Conservation (phyloP, 2,113 vertebrate genomes). For the Mastomys natalensis region DNA sequence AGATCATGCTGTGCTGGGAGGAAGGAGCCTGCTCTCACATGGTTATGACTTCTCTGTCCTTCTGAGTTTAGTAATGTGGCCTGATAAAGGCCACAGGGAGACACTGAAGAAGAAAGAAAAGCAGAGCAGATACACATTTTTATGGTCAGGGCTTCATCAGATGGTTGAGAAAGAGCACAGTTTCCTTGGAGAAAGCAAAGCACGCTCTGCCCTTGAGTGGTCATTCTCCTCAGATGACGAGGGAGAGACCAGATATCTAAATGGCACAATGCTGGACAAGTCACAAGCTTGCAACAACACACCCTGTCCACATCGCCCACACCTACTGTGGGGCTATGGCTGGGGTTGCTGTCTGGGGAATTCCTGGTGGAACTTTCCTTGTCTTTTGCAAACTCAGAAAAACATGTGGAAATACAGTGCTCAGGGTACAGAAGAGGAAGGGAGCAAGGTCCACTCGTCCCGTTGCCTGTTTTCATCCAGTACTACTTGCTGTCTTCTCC, state of each 20-base stretch:
- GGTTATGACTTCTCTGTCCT: background rate
- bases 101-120: background rate
- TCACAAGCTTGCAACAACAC: background rate
- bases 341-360: background rate
- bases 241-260: background rate
- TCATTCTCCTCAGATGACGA: background rate
- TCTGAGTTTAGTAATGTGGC: background rate
- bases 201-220: background rate
- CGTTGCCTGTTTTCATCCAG: background rate
- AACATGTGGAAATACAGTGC: background rate
- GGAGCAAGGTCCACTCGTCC: background rate
- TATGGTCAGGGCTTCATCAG: constrained; percentile 21
- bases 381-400: constrained; percentile 27
- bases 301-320: background rate
- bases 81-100: background rate
- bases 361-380: background rate
- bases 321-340: background rate
- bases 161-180: background rate
- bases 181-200: background rate
- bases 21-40: background rate
- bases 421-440: background rate
- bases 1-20: background rate
- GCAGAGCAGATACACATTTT: background rate
- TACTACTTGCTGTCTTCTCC: background rate
- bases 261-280: fast-evolving